Evolutionary conservation across 1,140 invertebrate species (phyloP).

Genomic region (Musca vetustissima): DNA sequence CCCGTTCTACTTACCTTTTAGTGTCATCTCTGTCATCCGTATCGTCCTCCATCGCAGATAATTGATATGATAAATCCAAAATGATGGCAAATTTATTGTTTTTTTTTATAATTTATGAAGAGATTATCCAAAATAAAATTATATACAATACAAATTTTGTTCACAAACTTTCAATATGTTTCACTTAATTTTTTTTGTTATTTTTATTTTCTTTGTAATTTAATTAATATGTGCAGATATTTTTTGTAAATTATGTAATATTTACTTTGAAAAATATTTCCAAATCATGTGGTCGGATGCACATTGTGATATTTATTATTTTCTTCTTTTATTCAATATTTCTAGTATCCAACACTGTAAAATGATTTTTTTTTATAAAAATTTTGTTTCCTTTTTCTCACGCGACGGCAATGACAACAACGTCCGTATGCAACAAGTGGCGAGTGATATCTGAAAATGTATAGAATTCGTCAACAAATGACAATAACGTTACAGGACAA

Average conservation of each 20-base stretch:
- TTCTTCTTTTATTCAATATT: neutral
- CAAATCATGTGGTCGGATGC: neutral
- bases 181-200: neutral
- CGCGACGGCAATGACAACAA: neutral
- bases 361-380: too few species aligned
- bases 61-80: constrained; percentile 39
- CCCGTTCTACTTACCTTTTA: constrained; percentile 63
- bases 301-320: constrained; percentile 16
- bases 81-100: neutral
- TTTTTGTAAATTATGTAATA: constrained; percentile 28
- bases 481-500: neutral
- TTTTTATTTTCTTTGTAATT: constrained; percentile 14
- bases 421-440: constrained; percentile 32
- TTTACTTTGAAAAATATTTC: constrained; percentile 28
- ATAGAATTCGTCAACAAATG: neutral
- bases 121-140: constrained; percentile 8
- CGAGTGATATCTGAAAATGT: constrained; percentile 20
- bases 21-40: constrained; percentile 70
- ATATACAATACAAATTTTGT: constrained; percentile 2
- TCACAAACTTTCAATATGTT: too few species aligned
- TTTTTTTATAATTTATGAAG: neutral
- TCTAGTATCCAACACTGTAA: too few species aligned
- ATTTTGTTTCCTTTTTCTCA: too few species aligned
- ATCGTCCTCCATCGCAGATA: constrained; percentile 63
- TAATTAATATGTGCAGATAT: too few species aligned